phyloP scores from a whole-genome alignment of 2,113 vertebrate genomes.

The Helogale parvula region DNA sequence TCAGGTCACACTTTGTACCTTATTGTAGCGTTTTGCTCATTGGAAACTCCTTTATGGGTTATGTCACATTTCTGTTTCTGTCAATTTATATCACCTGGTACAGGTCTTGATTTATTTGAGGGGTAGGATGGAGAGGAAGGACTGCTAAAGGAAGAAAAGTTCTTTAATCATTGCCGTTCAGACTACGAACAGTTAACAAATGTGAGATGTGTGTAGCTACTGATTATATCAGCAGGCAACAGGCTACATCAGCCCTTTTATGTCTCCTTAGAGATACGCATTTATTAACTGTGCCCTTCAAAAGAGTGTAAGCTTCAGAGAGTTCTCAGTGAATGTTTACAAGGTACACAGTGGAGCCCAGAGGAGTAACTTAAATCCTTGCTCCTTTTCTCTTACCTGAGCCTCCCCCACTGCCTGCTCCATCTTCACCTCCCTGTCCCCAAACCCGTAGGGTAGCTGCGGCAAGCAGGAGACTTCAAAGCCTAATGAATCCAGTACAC shows the following conservation, averaged over 20 bases:
- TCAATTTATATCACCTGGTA: not conserved
- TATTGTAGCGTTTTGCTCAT: not conserved
- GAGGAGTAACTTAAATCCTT: conserved; percentile 41
- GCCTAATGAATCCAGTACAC: not conserved
- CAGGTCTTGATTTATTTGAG: not conserved
- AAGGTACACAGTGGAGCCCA: not conserved
- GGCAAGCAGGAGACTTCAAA: conserved; percentile 37
- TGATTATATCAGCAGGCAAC: conserved; percentile 34
- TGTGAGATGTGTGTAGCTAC: not conserved
- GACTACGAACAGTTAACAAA: conserved; percentile 41
- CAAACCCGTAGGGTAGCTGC: not conserved
- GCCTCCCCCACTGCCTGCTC: not conserved
- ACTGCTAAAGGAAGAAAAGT: not conserved
- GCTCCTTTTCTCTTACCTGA: not conserved
- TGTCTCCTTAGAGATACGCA: conserved; percentile 52
- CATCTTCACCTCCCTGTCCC: too few species aligned
- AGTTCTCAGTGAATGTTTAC: conserved; percentile 57
- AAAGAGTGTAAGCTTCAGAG: conserved; percentile 64
- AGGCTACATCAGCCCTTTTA: not conserved
- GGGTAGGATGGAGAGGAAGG: accelerated
- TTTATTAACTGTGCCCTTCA: conserved; percentile 75
- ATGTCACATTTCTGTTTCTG: not conserved
- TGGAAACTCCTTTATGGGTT: not conserved
- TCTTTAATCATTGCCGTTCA: not conserved
- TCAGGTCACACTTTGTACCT: not conserved